Evolutionary conservation across 2,113 vertebrate genomes (phyloP), one percentile per base, ranked within the genome.

Genomic region (Scolopax mira): DNA sequence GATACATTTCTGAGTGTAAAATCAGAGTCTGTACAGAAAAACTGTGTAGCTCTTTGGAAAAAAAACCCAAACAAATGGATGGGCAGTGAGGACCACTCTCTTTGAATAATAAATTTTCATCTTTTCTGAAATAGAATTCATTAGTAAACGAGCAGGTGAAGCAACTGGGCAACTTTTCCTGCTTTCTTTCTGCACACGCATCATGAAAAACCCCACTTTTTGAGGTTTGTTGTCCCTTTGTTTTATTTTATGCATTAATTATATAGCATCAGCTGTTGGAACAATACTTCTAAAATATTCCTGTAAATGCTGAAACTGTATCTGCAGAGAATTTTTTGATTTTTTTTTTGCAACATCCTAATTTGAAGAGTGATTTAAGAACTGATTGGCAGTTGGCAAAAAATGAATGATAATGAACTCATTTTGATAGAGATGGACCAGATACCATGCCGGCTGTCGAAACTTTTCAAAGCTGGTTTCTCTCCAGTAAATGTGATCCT

Each of bases 331-430:
- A 11, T 79, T 95, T 58, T 88, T 44, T 62, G 15, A 27, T 15
- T 42, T 48, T 65, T 72, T 69, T 65, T 64, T 7, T 10, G 2
- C 46, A 91, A 88, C 49, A 83, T 93, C 85, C 70, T 92, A 88
- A 96, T 96, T 97, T 97, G 93, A 97, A 94, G 93, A 97, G 85
- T 96, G 95, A 97, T 96, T 97, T 97, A 97, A 96, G 93, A 94
- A 97, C 93, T 98, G 97, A 97, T 97, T 97, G 97, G 96, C 98
- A 98, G 96, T 98, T 97, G 97, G 96, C 97, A 97, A 97, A 97
- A 97, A 97, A 97, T 93, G 97, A 97, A 98, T 97, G 93, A 81
- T 97, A 97, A 98, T 97, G 97, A 97, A 96, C 95, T 97, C 94
- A 90, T 98, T 98, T 97, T 87, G 96, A 93, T 89, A 96, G 97